Evolutionary conservation across 2,888 invertebrate genomes (phyloP).

Genomic region (Stenichneumon culpator): DNA sequence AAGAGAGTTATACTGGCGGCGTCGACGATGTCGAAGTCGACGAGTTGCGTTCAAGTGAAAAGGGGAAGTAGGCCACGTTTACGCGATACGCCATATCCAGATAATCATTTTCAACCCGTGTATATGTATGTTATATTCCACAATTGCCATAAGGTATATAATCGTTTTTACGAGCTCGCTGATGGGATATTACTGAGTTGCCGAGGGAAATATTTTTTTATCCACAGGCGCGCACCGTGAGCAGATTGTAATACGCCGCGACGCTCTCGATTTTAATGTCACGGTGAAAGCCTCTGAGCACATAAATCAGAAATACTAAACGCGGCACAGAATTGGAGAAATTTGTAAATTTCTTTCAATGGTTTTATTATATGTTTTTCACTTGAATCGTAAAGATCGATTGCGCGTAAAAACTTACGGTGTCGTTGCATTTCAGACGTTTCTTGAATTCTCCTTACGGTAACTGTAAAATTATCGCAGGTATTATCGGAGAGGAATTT

Average conservation of each 20-base stretch:
- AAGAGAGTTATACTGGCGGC: constrained; percentile 50
- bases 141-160: constrained; percentile 13
- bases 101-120: constrained; percentile 75
- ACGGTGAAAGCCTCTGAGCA: neutral
- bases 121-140: constrained; percentile 29
- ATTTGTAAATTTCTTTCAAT: constrained; percentile 26
- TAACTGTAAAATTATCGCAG: constrained; percentile 72
- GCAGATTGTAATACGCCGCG: neutral
- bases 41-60: constrained; percentile 59
- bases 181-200: constrained; percentile 39
- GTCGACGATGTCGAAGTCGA: constrained; percentile 46
- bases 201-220: constrained; percentile 26
- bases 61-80: constrained; percentile 75
- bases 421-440: neutral
- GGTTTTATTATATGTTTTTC: neutral
- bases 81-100: constrained; percentile 78
- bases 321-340: neutral
- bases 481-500: constrained; percentile 92
- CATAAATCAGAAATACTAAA: neutral
- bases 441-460: neutral
- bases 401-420: neutral
- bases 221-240: neutral
- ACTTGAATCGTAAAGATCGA: neutral
- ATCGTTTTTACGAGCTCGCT: constrained; percentile 34
- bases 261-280: constrained; percentile 31